Evolutionary conservation across 2,113 vertebrate species (phyloP).

Genomic region (Macquaria australasica): DNA sequence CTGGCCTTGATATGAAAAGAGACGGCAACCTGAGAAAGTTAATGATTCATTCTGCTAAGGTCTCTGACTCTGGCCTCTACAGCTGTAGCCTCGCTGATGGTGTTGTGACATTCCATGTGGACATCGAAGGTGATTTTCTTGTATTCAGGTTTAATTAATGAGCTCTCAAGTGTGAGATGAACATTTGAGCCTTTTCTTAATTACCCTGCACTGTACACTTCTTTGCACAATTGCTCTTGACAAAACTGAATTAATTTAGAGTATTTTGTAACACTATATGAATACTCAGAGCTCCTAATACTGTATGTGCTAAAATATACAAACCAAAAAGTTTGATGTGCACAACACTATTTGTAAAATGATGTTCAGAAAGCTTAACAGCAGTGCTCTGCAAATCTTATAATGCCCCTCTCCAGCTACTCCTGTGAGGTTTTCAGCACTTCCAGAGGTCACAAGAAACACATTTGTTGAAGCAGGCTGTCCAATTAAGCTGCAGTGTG

Average conservation of each 20-base stretch:
- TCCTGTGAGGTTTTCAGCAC: conserved; percentile 77
- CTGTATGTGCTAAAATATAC: neutral
- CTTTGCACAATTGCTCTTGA: neutral
- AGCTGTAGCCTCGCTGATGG: conserved; percentile 90
- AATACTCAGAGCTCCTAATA: neutral
- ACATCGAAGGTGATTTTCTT: conserved; percentile 87
- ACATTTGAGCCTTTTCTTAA: neutral
- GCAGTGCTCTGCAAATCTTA: conserved; percentile 63
- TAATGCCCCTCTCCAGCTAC: conserved; percentile 72
- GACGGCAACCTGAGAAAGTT: conserved; percentile 87
- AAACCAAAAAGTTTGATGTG: conserved; percentile 17
- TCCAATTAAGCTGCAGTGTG: conserved; percentile 81
- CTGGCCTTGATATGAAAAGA: conserved; percentile 85
- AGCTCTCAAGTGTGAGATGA: conserved; percentile 1
- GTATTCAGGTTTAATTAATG: conserved; percentile 26
- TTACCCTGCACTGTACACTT: neutral
- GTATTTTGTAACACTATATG: neutral
- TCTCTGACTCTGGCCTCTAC: conserved; percentile 88
- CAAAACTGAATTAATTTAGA: too few relatives aligned
- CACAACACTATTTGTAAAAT: conserved; percentile 9
- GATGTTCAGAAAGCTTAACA: conserved; percentile 49
- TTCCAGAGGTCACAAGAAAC: conserved; percentile 80
- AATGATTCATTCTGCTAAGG: conserved; percentile 85
- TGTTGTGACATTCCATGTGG: conserved; percentile 89
- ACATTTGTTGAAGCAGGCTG: conserved; percentile 81